These are phyloP conservation scores for Listrodromus nycthemerus DNA, from an alignment of 2,888 invertebrate species.

Conservation along the genomic window DNA sequence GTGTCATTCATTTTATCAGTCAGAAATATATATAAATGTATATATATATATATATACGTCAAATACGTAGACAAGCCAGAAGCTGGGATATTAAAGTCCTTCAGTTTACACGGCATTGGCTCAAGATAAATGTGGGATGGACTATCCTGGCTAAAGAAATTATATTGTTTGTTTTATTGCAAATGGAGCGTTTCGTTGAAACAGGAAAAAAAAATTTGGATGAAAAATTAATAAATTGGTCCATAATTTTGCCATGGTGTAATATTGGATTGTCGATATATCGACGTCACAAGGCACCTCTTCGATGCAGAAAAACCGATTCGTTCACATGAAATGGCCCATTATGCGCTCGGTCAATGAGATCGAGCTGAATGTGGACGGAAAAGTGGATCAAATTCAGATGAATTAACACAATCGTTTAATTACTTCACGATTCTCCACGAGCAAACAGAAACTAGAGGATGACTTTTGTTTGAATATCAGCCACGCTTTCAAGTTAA, in stretches of 20 bases:
- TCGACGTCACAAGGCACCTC: not conserved
- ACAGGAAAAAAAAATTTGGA: slow-evolving; percentile 7
- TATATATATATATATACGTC: not conserved
- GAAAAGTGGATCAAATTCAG: not conserved
- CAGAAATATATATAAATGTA: not conserved
- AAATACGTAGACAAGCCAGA: not conserved
- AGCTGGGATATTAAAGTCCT: slow-evolving; percentile 11
- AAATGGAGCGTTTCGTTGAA: not conserved
- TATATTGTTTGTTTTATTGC: slow-evolving; percentile 22
- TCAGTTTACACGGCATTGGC: slow-evolving; percentile 4
- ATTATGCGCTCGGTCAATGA: not conserved
- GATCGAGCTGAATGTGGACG: not conserved
- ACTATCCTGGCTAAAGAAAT: slow-evolving; percentile 10
- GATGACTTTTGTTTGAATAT: not conserved
- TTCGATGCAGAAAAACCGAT: not conserved
- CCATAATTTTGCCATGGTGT: not conserved
- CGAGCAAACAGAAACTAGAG: not conserved
- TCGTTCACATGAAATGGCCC: not conserved
- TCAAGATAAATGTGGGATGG: not conserved
- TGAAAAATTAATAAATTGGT: not conserved
- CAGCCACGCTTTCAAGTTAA: not conserved
- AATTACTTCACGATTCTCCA: not conserved
- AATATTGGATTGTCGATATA: not conserved
- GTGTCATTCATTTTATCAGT: slow-evolving; percentile 29
- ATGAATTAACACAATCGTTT: not conserved